These are phyloP conservation scores for Meteorus cinctellus DNA, from an alignment of 2,888 invertebrate species.

Conservation along the genomic window DNA sequence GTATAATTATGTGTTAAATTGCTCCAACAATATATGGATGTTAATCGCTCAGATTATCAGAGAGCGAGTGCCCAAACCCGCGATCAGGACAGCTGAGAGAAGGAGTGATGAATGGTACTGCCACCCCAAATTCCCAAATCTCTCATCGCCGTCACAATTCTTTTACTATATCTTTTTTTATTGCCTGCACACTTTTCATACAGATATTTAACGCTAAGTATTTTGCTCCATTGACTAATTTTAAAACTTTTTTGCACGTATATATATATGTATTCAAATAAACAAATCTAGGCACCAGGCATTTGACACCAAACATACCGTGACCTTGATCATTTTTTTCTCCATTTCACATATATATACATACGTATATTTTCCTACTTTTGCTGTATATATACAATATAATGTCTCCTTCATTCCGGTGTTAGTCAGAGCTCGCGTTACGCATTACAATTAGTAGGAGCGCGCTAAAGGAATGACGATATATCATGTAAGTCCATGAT, in stretches of 20 bases:
- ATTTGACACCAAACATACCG: background rate
- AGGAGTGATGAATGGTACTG: slow-evolving; percentile 56
- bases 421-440: slow-evolving; percentile 36
- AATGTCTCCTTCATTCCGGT: slow-evolving; percentile 26
- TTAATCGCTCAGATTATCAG: slow-evolving; percentile 51
- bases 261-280: background rate
- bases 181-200: background rate
- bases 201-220: background rate
- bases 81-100: slow-evolving; percentile 60
- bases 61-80: slow-evolving; percentile 60
- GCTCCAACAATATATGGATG: slow-evolving; percentile 2
- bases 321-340: slow-evolving; percentile 9
- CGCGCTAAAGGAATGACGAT: slow-evolving; percentile 22
- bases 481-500: background rate
- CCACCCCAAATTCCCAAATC: slow-evolving; percentile 29
- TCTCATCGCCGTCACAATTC: slow-evolving; percentile 6
- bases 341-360: background rate
- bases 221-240: background rate
- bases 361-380: background rate
- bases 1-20: slow-evolving; percentile 21
- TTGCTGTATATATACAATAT: background rate
- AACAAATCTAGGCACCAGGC: background rate
- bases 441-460: slow-evolving; percentile 41
- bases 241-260: background rate
- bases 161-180: background rate